Conservation (phyloP, 2,888 invertebrate species). For the Agrotis segetum region DNA sequence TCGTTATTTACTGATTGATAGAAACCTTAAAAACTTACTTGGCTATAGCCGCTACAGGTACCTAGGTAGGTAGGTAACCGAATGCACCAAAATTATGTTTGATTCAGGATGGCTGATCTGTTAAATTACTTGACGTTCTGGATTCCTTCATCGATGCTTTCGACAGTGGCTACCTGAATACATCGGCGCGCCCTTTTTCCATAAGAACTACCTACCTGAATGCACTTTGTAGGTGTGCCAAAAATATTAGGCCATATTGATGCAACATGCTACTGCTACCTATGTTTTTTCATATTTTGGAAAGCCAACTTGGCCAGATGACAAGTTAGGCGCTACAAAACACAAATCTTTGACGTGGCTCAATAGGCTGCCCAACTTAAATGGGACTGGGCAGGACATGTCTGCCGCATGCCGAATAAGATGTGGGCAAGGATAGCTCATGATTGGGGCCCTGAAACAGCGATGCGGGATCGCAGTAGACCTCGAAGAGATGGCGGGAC, state of each 20-base stretch:
- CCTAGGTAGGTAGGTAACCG: too few relatives aligned
- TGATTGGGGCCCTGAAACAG: too few relatives aligned
- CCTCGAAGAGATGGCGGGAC: too few relatives aligned
- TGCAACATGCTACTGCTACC: background rate
- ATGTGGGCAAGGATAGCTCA: too few relatives aligned
- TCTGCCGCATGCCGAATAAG: too few relatives aligned
- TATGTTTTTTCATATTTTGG: background rate
- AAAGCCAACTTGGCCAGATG: background rate
- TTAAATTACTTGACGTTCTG: slow-evolving; percentile 2
- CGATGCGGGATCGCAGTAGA: too few relatives aligned
- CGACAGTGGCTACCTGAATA: background rate
- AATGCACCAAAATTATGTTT: background rate
- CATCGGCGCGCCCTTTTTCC: slow-evolving; percentile 20
- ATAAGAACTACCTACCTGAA: slow-evolving; percentile 3
- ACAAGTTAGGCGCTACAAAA: too few relatives aligned
- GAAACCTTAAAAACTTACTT: too few relatives aligned
- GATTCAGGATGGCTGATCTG: background rate
- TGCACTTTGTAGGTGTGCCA: slow-evolving; percentile 9
- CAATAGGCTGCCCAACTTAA: too few relatives aligned
- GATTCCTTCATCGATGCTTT: slow-evolving; percentile 9
- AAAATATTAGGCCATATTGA: background rate
- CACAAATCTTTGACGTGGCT: too few relatives aligned
- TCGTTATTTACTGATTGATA: background rate
- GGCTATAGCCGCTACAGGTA: too few relatives aligned
- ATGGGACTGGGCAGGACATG: too few relatives aligned